phyloP scores from a whole-genome alignment of 2,888 invertebrate genomes.

The Augiades crinisus region DNA sequence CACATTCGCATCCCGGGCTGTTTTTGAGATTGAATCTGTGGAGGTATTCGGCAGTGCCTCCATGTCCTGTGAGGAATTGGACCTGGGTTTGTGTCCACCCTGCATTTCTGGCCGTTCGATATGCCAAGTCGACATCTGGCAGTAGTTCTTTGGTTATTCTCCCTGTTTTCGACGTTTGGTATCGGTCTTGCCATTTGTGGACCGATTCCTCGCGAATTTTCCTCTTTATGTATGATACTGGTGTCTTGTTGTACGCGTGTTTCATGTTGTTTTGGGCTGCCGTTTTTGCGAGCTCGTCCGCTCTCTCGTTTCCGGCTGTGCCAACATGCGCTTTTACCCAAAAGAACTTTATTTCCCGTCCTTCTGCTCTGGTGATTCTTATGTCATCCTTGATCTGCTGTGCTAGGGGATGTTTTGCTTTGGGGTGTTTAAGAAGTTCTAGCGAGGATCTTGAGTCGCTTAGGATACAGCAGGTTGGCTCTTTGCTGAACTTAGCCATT shows the following conservation, averaged over 20 bases:
- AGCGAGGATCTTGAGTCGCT: conserved; percentile 20
- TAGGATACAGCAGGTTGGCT: no score
- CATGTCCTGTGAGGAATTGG: conserved; percentile 8
- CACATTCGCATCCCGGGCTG: conserved; percentile 4
- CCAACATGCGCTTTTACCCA: conserved; percentile 14
- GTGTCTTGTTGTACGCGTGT: background rate
- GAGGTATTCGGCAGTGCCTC: background rate
- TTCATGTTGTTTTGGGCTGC: background rate
- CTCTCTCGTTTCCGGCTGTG: conserved; percentile 8
- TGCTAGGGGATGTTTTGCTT: background rate
- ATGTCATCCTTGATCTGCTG: background rate
- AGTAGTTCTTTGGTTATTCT: no score
- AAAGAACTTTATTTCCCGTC: background rate
- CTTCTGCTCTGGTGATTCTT: background rate
- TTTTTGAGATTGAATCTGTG: conserved; percentile 8
- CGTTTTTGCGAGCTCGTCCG: conserved; percentile 8
- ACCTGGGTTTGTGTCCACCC: background rate
- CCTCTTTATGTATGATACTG: background rate
- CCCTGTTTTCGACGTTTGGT: background rate
- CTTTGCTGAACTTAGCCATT: no score
- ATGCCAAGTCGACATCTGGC: background rate
- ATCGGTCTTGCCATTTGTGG: conserved; percentile 1
- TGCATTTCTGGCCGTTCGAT: background rate
- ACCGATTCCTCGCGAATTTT: background rate
- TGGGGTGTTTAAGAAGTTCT: background rate